These are phyloP conservation scores for Dinocampus coccinellae DNA, from an alignment of 2,888 invertebrate species.

Conservation along the genomic window DNA sequence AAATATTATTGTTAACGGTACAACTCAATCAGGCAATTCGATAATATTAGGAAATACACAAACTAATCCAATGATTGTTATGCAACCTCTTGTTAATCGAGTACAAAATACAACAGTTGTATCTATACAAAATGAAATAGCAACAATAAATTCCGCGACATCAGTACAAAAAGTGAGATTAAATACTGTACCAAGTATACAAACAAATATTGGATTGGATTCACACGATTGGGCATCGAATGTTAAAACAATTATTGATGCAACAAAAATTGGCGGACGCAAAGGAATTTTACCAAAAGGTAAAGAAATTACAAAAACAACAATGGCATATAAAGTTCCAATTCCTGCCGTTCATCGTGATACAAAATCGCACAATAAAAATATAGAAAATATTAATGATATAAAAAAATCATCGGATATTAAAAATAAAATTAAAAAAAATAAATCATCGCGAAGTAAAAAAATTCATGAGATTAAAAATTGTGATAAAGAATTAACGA, in stretches of 20 bases:
- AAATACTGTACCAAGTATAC: constrained; percentile 58
- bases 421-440: constrained; percentile 45
- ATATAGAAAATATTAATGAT: constrained; percentile 33
- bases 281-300: constrained; percentile 66
- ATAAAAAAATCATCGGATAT: constrained; percentile 35
- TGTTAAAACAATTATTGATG: constrained; percentile 63
- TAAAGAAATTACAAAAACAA: constrained; percentile 64
- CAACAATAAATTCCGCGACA: constrained; percentile 36
- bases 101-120: constrained; percentile 60
- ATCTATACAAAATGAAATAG: constrained; percentile 57
- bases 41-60: constrained; percentile 64
- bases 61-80: constrained; percentile 66
- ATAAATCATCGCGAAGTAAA: constrained; percentile 27
- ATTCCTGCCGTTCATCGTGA: constrained; percentile 66
- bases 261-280: constrained; percentile 64
- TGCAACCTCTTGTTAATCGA: constrained; percentile 61
- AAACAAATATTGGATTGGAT: constrained; percentile 59
- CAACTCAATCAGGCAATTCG: constrained; percentile 56
- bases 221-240: constrained; percentile 64
- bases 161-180: constrained; percentile 61
- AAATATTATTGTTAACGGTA: constrained; percentile 64
- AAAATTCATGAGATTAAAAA: constrained; percentile 32
- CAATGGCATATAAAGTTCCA: constrained; percentile 67
- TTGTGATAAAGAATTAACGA: constrained; percentile 30
- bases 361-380: constrained; percentile 22